These are phyloP conservation scores for Lithobates sylvaticus DNA, from an alignment of 2,797 vertebrate species.

Conservation along the genomic window DNA sequence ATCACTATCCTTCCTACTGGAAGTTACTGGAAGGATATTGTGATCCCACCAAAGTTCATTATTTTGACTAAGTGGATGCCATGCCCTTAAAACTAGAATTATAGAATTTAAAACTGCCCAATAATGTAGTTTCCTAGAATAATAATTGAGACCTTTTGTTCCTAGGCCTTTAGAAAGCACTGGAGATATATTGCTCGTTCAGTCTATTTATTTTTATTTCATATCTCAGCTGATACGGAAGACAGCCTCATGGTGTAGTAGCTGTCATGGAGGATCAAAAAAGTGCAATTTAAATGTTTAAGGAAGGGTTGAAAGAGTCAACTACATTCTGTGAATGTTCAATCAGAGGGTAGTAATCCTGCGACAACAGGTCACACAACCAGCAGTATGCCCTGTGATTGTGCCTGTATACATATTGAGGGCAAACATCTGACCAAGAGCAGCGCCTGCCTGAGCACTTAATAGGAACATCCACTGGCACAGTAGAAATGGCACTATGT, in stretches of 20 bases:
- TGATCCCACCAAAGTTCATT: no score
- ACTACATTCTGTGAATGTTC: constrained; percentile 54
- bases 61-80: no score
- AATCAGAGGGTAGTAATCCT: neutral
- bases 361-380: neutral
- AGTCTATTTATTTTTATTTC: neutral
- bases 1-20: no score
- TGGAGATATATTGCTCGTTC: accelerated
- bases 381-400: constrained; percentile 3
- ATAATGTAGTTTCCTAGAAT: no score
- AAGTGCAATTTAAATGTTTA: neutral
- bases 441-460: neutral
- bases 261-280: neutral
- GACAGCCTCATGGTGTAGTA: neutral
- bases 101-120: no score
- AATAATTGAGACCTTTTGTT: no score
- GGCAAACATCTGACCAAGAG: neutral
- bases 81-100: no score
- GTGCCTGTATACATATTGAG: neutral
- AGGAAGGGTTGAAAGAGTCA: neutral
- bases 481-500: neutral
- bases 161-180: no score
- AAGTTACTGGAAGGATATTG: neutral
- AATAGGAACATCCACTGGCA: neutral
- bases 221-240: neutral